These are phyloP conservation scores for Peromyscus polionotus DNA, from an alignment of 2,113 vertebrate species.

Conservation along the genomic window DNA sequence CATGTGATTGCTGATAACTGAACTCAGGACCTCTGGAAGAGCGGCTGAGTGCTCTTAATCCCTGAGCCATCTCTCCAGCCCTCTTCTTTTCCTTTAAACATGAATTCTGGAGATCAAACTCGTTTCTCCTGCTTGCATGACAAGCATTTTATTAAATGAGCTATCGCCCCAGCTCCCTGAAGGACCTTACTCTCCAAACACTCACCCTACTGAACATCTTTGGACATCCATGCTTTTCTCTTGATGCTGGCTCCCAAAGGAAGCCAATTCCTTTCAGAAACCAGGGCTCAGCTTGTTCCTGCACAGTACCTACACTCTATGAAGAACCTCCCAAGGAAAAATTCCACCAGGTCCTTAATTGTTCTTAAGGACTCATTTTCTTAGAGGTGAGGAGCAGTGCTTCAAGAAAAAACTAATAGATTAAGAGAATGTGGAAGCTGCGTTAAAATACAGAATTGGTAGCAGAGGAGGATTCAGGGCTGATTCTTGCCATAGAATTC, in stretches of 20 bases:
- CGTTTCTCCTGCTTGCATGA: background rate
- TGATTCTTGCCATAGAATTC: fast-evolving
- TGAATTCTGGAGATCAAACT: background rate
- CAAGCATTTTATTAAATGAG: background rate
- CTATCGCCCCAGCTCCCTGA: background rate
- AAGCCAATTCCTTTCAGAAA: background rate
- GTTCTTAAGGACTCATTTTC: background rate
- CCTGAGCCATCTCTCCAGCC: background rate
- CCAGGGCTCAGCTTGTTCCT: fast-evolving
- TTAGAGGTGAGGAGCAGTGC: background rate
- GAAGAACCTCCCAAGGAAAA: background rate
- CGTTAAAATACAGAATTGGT: too few relatives aligned
- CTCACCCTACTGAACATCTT: fast-evolving
- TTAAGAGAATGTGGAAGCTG: background rate
- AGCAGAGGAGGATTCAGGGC: background rate
- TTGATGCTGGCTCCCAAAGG: fast-evolving
- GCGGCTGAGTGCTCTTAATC: background rate
- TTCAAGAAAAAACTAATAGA: background rate
- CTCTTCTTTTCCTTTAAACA: background rate
- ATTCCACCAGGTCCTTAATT: background rate
- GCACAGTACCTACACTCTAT: background rate
- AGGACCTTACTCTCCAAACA: background rate
- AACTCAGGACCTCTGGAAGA: background rate
- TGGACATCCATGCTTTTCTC: too few relatives aligned
- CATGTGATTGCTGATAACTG: background rate